These are phyloP conservation scores for Zelostemma sp. DNA, from an alignment of 1,140 invertebrate genomes.

Conservation along the genomic window DNA sequence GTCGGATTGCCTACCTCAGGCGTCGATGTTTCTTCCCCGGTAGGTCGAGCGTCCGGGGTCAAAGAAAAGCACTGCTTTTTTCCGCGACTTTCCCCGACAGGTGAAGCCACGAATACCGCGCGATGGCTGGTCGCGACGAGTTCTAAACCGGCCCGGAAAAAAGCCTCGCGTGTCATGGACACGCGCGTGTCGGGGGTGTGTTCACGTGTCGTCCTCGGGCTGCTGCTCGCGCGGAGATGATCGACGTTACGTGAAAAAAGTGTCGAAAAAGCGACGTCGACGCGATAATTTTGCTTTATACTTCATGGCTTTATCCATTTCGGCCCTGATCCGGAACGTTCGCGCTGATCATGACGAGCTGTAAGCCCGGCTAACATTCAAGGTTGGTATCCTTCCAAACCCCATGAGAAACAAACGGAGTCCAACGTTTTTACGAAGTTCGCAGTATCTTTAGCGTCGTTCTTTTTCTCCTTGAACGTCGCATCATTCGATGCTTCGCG, in stretches of 20 bases:
- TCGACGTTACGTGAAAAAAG: constrained; percentile 19
- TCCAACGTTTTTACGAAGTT: too few species aligned
- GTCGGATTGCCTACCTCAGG: constrained; percentile 55
- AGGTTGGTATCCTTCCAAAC: constrained; percentile 41
- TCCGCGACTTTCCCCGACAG: not conserved
- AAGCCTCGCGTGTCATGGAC: not conserved
- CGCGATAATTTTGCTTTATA: too few species aligned
- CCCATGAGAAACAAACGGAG: too few species aligned
- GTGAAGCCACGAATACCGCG: not conserved
- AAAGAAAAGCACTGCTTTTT: constrained; percentile 3
- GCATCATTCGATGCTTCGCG: too few species aligned
- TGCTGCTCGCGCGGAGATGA: constrained; percentile 13
- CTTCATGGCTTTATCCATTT: not conserved
- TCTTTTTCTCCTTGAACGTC: too few species aligned
- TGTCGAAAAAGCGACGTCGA: not conserved
- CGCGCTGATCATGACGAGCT: constrained; percentile 26
- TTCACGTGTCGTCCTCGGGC: constrained; percentile 9
- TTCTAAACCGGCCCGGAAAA: not conserved
- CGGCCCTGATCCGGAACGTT: not conserved
- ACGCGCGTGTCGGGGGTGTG: not conserved
- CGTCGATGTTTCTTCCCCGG: constrained; percentile 39
- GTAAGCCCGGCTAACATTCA: constrained; percentile 44
- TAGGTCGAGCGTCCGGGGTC: constrained; percentile 10
- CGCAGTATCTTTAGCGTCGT: too few species aligned
- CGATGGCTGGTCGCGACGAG: not conserved